Evolutionary conservation across 2,888 invertebrate species (phyloP), one percentile per base, ranked within the genome.

Genomic region (Spilarctia lutea): DNA sequence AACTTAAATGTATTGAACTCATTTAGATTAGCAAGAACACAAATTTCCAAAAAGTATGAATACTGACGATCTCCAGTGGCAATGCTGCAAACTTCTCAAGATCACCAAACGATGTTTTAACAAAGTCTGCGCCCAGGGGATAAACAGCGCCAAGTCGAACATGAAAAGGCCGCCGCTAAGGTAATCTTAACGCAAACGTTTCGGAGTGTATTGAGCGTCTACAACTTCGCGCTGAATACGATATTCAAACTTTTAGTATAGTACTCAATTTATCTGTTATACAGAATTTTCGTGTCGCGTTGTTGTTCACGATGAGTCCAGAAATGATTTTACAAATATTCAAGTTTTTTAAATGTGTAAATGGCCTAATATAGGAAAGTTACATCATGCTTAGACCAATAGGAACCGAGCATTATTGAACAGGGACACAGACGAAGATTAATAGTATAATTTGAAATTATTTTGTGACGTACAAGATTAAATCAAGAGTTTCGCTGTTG

Each of bases 11-110:
- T n/a, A 56, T 56, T 56, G 11, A n/a, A 56, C 56, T 13, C 11
- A n/a, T 72, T 82, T 80, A n/a, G 16, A 24, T 60, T 75, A 79
- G 70, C 72, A 75, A 73, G 69, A 71, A 77, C 63, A 39, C 39
- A 65, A 65, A 75, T 66, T 72, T 66, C 18, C 45, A 33, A 20
- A 16, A 66, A 18, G 35, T 66, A 65, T 68, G 56, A 45, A 39
- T 68, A 68, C 52, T 56, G 52, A 69, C n/a, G 56, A 69, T 56
- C 18, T 39, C 18, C 35, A 35, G 24, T 56, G 24, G 63, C 63
- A 63, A 42, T 24, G 42, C 71, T 71, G 30, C 42, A 71, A 63
- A 63, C 42, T 71, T 71, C 56, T 71, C 45, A 63, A 71, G 71
- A 71, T 71, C 63, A 42, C 71, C 20, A 71, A 71, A 71, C 60